Base-by-base conservation (phyloP, 1,140 invertebrate genomes). In the Tetramorium parvispinum region DNA sequence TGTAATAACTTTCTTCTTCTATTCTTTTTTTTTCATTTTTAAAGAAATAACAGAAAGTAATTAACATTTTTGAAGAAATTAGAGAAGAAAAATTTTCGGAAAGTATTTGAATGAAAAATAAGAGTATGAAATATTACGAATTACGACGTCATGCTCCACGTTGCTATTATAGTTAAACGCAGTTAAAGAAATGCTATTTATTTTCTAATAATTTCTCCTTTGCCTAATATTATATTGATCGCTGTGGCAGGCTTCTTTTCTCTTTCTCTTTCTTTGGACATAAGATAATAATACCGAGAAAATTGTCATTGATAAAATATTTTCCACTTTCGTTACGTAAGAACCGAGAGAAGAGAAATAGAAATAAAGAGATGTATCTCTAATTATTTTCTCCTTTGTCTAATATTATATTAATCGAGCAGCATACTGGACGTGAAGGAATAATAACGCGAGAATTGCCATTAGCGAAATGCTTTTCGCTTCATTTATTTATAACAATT, bases 401-500 rank as follows among this genome's bases (percentile, higher is more conserved):
- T 40, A 65, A 65, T 65, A 65, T 40, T 65, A 24, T 16, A 68
- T 68, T 49, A 68, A 68, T 68, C 65, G 40, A 49, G 8, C 21
- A 16, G 40, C n/a, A 0, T 13, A 49, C 5, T 8, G 1, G 11
- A 68, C 65, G 24, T 11, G 40, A 49, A 11, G 65, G 13, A 49
- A 49, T 46, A 46, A 46, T 68, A 68, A 18, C n/a, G 65, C n/a
- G 11, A 24, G 46, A 68, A 68, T 68, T 27, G 10, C 24, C 65
- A 68, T 49, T 68, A 49, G 11, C 4, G 6, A 49, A 68, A 24
- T 8, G 21, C 21, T 68, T 4, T 49, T 68, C 13, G 40, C 40
- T 68, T 46, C 16, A 68, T 18, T 37, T 68, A 68, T 68, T 68
- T 46, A 68, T 16, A 24, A 68, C 40, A 24, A 46, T 46, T 43